Evolutionary conservation across 2,888 invertebrate species (phyloP), one percentile per base, ranked within the genome.

Genomic region (Noctua janthina): DNA sequence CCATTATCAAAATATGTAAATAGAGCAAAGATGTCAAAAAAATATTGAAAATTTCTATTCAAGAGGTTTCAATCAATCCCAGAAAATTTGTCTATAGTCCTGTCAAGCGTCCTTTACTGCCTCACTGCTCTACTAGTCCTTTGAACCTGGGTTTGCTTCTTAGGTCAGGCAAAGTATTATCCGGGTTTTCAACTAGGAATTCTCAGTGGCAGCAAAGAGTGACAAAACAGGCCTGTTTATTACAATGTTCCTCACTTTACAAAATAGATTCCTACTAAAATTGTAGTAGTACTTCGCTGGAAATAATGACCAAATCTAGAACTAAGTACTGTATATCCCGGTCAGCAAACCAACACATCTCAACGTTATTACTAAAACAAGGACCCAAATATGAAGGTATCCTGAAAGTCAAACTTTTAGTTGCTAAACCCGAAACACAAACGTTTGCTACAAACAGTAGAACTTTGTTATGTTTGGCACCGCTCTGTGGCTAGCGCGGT

Each of bases 331-430:
- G 17, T 23, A 39, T 39, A 13, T 35, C 7, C 10, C 10, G 54
- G 35, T 46, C n/a, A 20, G 2, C 17, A 43, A 54, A 64, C 54
- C 11, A 39, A 35, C 49, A n/a, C 13, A 51, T 35, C 17, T 67
- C 20, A 81, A 64, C 10, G 49, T 56, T 54, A 64, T 74, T 54
- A 82, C 35, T 17, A n/a, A 83, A 69, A 72, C 51, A 73, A 66
- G 71, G 51, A 78, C 29, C 35, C 62, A 69, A 71, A 88, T 78
- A 83, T 88, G 62, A 72, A 88, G 79, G 70, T 62, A 74, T 71
- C 43, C 59, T 80, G 56, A 67, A 87, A 74, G 66, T 73, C 54
- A 67, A 88, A 87, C 72, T 83, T 88, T 77, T 68, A 86, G 89
- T 87, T 79, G 51, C 29, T 68, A 73, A 86, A 78, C 76, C 74